Base-by-base conservation (phyloP, 2,113 vertebrate genomes). In the Tautogolabrus adspersus region DNA sequence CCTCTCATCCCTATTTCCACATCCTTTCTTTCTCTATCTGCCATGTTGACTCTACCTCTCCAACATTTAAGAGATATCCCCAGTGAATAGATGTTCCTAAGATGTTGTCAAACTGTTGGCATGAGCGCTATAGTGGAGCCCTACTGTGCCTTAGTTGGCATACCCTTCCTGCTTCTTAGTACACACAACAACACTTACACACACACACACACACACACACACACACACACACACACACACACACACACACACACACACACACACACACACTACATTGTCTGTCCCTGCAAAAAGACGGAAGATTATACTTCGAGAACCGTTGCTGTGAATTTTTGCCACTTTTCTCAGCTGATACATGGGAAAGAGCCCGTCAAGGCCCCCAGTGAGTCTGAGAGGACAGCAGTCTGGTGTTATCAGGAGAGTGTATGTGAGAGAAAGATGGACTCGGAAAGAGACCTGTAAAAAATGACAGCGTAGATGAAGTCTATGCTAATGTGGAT, bases 41-140 rank as follows among this genome's bases (percentile, higher is more conserved):
- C 79, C 81, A 72, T 22, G 2, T 60, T 21, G 30, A 51, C 77
- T 74, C 51, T 77, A 26, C 60, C 42, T 72, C 55, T 81, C 46
- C 22, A 66, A 38, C 77, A 58, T 64, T 74, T 88, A 82, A 82
- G 57, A 74, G 40, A 85, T 86, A 82, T 88, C 88, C 81, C 73
- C 76, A 83, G 75, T 76, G 86, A 85, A 74, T 72, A 67, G 82
- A 79, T 77, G 72, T 87, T 88, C 83, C 67, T 75, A 75, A 88
- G 86, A 90, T 88, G 87, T 85, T 91, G 89, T 91, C 89, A 89
- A 86, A 88, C 75, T 89, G 73, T 78, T 86, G 79, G 81, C 65
- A 65, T 71, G 88, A 86, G 85, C 75, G 79, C 72, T 70, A 40
- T 76, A 52, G 42, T 18, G 77, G 79, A 42, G 79, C 51, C 90